These are phyloP conservation scores for Athene noctua DNA, from an alignment of 2,113 vertebrate genomes.

Conservation along the genomic window DNA sequence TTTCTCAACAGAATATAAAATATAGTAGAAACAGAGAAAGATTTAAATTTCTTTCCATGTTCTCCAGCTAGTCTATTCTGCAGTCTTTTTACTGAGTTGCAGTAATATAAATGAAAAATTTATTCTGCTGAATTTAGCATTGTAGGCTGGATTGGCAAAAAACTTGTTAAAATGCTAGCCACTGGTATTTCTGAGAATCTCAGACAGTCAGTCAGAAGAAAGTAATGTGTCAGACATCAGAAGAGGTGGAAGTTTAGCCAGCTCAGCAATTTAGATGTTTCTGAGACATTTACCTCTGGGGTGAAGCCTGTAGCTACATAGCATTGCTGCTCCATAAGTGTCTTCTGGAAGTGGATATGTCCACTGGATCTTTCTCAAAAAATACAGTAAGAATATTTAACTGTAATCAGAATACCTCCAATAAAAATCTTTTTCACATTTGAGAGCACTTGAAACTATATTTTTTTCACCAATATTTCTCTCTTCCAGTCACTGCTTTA, in stretches of 20 bases:
- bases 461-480: neutral
- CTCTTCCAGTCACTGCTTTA: neutral
- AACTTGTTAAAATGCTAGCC: neutral
- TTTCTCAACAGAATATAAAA: neutral
- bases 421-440: neutral
- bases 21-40: neutral
- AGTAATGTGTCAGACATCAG: neutral
- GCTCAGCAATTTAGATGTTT: neutral
- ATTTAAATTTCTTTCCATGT: neutral
- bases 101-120: neutral
- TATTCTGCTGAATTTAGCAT: neutral
- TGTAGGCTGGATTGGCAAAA: neutral
- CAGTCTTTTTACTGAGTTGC: neutral
- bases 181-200: neutral
- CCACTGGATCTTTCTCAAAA: neutral
- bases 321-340: neutral
- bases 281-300: neutral
- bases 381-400: neutral
- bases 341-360: neutral
- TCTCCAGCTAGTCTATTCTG: neutral
- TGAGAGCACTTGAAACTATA: neutral
- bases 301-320: neutral
- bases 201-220: neutral
- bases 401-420: neutral
- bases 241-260: neutral